phyloP scores from a whole-genome alignment of 2,797 vertebrate genomes.

The Pseudochaenichthys georgianus region DNA sequence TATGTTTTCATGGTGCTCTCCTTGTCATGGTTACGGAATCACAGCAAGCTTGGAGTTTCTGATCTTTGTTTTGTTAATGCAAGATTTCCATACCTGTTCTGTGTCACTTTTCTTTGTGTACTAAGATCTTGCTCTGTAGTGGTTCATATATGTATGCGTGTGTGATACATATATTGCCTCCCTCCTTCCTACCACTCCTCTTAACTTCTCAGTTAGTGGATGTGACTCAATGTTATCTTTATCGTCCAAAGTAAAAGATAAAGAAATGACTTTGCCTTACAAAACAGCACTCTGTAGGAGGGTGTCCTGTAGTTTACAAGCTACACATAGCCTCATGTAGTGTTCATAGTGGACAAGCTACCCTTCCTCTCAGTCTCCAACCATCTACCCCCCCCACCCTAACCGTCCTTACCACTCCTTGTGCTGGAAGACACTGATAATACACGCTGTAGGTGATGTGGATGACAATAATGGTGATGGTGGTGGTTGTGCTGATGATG shows the following conservation, averaged over 20 bases:
- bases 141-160: constrained; percentile 86
- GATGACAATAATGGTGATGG: constrained; percentile 75
- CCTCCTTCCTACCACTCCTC: constrained; percentile 68
- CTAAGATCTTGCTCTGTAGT: constrained; percentile 85
- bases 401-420: constrained; percentile 66
- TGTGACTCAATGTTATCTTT: constrained; percentile 72
- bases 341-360: constrained; percentile 60
- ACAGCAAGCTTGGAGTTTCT: constrained; percentile 94
- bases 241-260: constrained; percentile 25
- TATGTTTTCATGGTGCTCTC: constrained; percentile 87
- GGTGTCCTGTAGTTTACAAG: constrained; percentile 59
- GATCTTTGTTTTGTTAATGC: constrained; percentile 84
- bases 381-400: constrained; percentile 43
- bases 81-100: constrained; percentile 85
- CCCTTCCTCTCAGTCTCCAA: constrained; percentile 59
- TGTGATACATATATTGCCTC: constrained; percentile 84
- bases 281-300: constrained; percentile 53
- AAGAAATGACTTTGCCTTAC: constrained; percentile 51
- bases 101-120: constrained; percentile 91
- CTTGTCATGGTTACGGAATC: constrained; percentile 94
- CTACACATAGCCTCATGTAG: constrained; percentile 65
- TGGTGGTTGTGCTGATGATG: constrained; percentile 81
- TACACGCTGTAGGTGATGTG: constrained; percentile 82
- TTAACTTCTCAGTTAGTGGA: constrained; percentile 74
- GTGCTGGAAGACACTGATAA: constrained; percentile 83